phyloP scores from a whole-genome alignment of 2,888 invertebrate species.

The Hirudinaria manillensis region DNA sequence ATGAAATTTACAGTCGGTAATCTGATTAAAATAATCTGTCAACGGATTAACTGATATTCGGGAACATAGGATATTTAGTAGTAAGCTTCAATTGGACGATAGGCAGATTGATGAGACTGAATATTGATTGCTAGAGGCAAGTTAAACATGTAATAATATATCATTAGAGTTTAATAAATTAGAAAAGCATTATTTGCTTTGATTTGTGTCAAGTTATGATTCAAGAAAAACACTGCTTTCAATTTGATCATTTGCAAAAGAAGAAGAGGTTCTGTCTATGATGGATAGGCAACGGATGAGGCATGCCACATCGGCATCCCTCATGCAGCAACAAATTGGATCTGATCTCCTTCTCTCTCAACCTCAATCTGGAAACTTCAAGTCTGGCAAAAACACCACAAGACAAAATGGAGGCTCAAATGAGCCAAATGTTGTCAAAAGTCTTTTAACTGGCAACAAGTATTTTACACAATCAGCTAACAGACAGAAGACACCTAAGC shows the following conservation, averaged over 20 bases:
- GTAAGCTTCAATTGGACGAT: no score
- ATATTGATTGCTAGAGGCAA: no score
- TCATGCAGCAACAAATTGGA: slow-evolving; percentile 17
- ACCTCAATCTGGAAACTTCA: not conserved
- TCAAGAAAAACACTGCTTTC: no score
- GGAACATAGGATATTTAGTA: no score
- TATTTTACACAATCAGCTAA: slow-evolving; percentile 25
- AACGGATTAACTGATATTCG: no score
- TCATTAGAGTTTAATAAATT: no score
- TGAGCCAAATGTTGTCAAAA: slow-evolving; percentile 31
- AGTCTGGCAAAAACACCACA: slow-evolving; percentile 19
- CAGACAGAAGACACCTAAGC: slow-evolving; percentile 12
- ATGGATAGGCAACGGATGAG: slow-evolving; percentile 24
- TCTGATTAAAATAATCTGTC: not conserved
- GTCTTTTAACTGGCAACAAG: slow-evolving; percentile 31
- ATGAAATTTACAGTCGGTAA: not conserved
- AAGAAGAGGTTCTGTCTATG: not conserved
- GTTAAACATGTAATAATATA: no score
- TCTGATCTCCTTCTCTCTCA: slow-evolving; percentile 2
- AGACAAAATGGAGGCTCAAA: slow-evolving; percentile 24
- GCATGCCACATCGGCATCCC: slow-evolving; percentile 6
- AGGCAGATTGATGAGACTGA: no score
- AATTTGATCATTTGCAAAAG: no score
- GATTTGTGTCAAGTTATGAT: no score
- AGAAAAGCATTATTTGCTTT: no score